phyloP scores from a whole-genome alignment of 2,113 vertebrate species.

The Amazona guildingii region DNA sequence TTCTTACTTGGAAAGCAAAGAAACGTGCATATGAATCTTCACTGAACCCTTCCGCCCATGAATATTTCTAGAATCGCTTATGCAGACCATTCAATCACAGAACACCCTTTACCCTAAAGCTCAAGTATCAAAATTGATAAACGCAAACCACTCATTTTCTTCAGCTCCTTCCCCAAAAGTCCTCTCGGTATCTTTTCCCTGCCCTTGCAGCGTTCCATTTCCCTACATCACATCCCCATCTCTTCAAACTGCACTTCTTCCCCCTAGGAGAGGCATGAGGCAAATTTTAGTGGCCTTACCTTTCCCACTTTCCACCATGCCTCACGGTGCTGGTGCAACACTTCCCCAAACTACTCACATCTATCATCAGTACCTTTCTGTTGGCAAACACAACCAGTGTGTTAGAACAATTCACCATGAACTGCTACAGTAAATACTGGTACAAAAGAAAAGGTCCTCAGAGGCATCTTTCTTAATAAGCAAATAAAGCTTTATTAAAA shows the following conservation, averaged over 20 bases:
- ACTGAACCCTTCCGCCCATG: not conserved
- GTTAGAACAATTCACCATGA: not conserved
- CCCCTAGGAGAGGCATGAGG: not conserved
- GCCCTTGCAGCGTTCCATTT: not conserved
- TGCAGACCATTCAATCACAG: not conserved
- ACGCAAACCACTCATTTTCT: not conserved
- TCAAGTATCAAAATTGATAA: not conserved
- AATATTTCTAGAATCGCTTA: not conserved
- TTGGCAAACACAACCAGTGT: not conserved
- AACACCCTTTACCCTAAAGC: not conserved
- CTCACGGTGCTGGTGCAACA: not conserved
- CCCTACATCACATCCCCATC: not conserved
- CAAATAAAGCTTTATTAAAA: conserved; percentile 56
- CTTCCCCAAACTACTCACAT: not conserved
- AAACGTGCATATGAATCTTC: not conserved
- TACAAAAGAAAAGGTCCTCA: not conserved
- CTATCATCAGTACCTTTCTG: not conserved
- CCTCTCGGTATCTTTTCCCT: not conserved
- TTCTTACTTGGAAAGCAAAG: not conserved
- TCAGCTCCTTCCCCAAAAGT: not conserved
- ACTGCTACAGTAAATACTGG: not conserved
- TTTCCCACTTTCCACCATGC: not conserved
- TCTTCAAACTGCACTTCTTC: not conserved
- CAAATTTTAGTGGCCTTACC: not conserved
- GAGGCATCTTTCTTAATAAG: conserved; percentile 1